Evolutionary conservation across 2,797 vertebrate genomes (phyloP), one percentile per base, ranked within the genome.

Genomic region (Rousettus madagascariensis): DNA sequence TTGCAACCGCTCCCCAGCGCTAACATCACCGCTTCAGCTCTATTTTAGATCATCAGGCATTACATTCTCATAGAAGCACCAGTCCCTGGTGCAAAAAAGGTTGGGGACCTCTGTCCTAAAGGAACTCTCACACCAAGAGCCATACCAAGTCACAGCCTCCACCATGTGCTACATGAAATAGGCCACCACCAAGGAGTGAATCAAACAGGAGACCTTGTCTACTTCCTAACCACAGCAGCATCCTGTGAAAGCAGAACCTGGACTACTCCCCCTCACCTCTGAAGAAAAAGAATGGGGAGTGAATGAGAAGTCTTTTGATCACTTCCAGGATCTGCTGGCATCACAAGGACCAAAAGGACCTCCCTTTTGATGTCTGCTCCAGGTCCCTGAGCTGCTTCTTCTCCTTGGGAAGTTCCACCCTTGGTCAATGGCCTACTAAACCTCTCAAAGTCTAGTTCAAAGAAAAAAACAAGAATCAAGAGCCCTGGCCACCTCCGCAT

Each of bases 281-380:
- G 88, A 94, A 84, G 88, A 91, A 66, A 6, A 11, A 36, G 68
- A 26, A 65, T 10, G 13, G 26, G 7, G 33, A n/a, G 33, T 74
- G 9, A 71, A 69, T 38, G 24, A 63, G 43, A 92, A 88, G 19
- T 61, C 78, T 82, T 96, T 69, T 94, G 88, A 94, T 86, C 90
- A 30, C 41, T 59, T 82, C 17, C 28, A 94, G 53, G 15, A 55
- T 55, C 36, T 26, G 8, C n/a, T 55, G 33, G 85, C 38, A 43
- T 30, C 63, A 1, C n/a, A 84, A 30, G 74, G 26, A 86, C 80
- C 61, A 38, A 51, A 90, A 80, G 36, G 26, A 19, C 57, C 36
- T 61, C 84, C 28, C 8, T 84, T 84, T 2, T 66, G 66, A 85
- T 17, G 24, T 41, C 80, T 36, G 4, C 16, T 84, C 66, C 26